These are phyloP conservation scores for Thryonomys swinderianus DNA, from an alignment of 2,113 vertebrate genomes.

Conservation along the genomic window DNA sequence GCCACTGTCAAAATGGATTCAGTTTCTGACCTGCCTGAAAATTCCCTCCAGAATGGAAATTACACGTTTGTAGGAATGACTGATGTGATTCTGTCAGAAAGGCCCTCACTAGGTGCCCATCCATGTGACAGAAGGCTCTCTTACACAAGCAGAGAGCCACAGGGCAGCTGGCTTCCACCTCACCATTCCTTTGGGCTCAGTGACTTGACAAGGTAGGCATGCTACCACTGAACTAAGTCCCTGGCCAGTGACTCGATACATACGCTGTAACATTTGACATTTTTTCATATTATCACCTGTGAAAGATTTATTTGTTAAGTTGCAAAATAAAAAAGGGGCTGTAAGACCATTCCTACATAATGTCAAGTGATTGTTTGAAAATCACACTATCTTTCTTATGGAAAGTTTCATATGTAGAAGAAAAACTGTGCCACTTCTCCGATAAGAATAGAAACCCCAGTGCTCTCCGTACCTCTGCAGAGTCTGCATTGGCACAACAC, in stretches of 20 bases:
- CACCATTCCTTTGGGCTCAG: neutral
- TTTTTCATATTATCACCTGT: neutral
- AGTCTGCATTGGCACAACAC: constrained; percentile 56
- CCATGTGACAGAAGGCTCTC: constrained; percentile 82
- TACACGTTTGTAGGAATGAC: neutral
- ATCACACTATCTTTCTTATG: neutral
- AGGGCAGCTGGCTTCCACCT: fast-evolving
- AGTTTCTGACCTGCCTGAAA: neutral
- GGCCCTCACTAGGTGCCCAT: constrained; percentile 79
- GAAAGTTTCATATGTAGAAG: constrained; percentile 25
- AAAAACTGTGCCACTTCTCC: constrained; percentile 72
- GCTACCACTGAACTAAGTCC: no score
- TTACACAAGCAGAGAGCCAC: constrained; percentile 1
- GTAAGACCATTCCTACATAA: neutral
- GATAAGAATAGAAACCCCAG: constrained; percentile 74
- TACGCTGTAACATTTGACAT: neutral
- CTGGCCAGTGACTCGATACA: neutral
- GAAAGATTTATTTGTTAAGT: neutral
- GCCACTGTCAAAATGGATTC: neutral
- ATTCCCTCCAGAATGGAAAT: neutral
- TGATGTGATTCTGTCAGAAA: constrained; percentile 73
- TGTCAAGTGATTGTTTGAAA: neutral
- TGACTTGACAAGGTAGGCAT: no score
- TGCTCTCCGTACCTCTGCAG: constrained; percentile 65
- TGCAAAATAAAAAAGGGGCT: neutral